Base-by-base conservation (phyloP, 2,113 vertebrate species). In the Delphinus delphis region DNA sequence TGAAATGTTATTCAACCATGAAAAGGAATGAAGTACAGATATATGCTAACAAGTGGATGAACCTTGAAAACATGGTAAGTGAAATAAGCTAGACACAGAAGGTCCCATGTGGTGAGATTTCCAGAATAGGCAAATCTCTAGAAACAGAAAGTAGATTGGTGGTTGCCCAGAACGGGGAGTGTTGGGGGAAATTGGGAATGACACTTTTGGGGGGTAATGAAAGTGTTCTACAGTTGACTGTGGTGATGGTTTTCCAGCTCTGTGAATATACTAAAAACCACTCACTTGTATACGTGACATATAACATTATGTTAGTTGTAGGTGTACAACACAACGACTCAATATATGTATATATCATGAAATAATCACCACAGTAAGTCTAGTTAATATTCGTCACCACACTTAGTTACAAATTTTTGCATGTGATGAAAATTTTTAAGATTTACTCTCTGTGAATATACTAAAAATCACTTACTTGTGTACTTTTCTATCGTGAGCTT, bases 131-230 rank as follows among this genome's bases (percentile, higher is more conserved):
- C 14, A 33, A 58, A 14, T 38, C 36, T 71, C 2, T 41, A 14
- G 10, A 50, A 55, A 53, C 44, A 41, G 70, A 65, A 74, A 79
- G 8, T 33, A 18, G 36, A 31, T 41, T 36, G 5, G 10, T 7
- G 5, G 2, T 20, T 20, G 23, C 76, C 76, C 36, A 17, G 50
- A 44, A 36, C 60, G 8, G 7, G 58, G 81, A 15, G 10, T 14
- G 0, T 4, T 38, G 8, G 6, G 36, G 10, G 31, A 28, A 9
- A 12, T 10, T 8, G 76, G 7, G 13, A 20, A 6, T 38, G 76
- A 14, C 44, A 41, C 58, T 82, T 15, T 82, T 28, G 8, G 23
- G 36, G 80, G 36, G 17, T 79, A 33, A 50, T 26, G 71, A 86
- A 65, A n/a, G 26, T n/a, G 14, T 17, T 41, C 71, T 28, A 6